Conservation (phyloP, 2,113 vertebrate genomes). For the Myrmecophaga tridactyla region DNA sequence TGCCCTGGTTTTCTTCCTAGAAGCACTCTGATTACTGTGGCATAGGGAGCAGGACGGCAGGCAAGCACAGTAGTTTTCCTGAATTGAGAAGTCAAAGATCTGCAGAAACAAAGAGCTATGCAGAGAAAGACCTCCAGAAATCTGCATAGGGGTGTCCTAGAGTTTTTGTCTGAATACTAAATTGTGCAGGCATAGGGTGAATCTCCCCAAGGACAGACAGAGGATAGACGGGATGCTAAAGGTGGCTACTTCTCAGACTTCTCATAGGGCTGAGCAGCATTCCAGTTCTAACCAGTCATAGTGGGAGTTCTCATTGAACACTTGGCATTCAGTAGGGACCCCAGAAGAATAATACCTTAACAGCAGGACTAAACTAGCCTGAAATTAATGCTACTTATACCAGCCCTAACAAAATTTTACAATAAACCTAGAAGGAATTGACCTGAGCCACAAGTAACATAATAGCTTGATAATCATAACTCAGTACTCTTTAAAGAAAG, state of each 20-base stretch:
- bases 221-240: neutral
- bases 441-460: neutral
- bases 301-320: neutral
- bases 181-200: neutral
- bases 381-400: neutral
- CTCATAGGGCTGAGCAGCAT: neutral
- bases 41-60: neutral
- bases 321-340: neutral
- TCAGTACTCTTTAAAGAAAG: neutral
- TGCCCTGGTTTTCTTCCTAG: neutral
- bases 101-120: too few relatives aligned
- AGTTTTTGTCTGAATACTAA: neutral
- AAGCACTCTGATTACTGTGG: neutral
- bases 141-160: too few relatives aligned
- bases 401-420: neutral
- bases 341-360: too few relatives aligned
- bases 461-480: neutral
- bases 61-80: neutral
- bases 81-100: neutral
- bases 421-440: neutral
- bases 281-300: neutral
- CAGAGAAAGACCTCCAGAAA: too few relatives aligned
- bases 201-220: neutral
- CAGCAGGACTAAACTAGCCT: neutral
- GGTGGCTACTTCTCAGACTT: neutral